phyloP scores from a whole-genome alignment of 2,888 invertebrate species.

The Petrolisthes manimaculis region DNA sequence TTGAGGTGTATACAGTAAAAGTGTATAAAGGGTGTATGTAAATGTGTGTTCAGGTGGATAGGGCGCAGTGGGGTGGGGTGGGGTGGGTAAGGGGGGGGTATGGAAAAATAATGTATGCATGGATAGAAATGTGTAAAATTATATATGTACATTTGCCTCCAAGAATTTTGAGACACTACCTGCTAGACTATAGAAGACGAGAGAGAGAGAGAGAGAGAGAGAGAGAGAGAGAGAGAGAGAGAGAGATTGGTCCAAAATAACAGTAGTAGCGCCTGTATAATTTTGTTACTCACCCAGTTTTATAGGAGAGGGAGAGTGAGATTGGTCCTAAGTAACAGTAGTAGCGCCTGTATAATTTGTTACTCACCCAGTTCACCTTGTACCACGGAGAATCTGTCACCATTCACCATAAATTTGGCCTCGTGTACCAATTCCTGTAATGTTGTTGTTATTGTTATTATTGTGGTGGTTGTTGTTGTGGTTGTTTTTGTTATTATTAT shows the following conservation, averaged over 20 bases:
- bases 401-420: constrained; percentile 26
- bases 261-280: neutral
- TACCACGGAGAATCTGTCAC: constrained; percentile 38
- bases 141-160: neutral
- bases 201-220: constrained; percentile 24
- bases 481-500: too few species aligned
- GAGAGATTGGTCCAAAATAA: neutral
- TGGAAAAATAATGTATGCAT: neutral
- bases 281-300: neutral
- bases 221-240: constrained; percentile 40
- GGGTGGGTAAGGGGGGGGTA: neutral
- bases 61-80: neutral
- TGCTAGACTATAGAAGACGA: neutral
- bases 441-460: too few species aligned
- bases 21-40: too few species aligned
- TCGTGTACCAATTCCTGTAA: constrained; percentile 22
- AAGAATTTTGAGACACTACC: too few species aligned
- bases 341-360: neutral
- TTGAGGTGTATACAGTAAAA: too few species aligned
- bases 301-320: constrained; percentile 26
- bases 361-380: constrained; percentile 48
- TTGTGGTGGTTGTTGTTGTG: too few species aligned
- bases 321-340: neutral
- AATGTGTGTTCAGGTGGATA: neutral
- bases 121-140: neutral